Evolutionary conservation across 2,113 vertebrate genomes (phyloP).

Genomic region (Furnarius figulus): DNA sequence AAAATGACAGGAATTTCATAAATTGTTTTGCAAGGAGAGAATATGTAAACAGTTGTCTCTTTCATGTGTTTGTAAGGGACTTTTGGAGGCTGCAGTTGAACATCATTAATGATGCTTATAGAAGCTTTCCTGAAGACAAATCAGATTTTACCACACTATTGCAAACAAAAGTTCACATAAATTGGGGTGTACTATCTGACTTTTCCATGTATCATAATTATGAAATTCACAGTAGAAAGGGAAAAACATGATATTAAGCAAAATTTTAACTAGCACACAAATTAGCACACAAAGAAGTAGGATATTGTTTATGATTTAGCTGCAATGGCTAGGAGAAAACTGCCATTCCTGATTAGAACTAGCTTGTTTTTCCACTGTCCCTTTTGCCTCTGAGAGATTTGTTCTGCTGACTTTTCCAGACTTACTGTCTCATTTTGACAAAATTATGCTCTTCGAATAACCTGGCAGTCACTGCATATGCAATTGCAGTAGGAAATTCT

Average conservation of each 20-base stretch:
- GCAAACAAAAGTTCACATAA: background rate
- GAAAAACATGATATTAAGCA: background rate
- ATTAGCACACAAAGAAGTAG: background rate
- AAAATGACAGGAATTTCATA: constrained; percentile 17
- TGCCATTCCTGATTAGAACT: background rate
- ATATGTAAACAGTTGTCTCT: background rate
- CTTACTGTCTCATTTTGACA: background rate
- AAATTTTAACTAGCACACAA: background rate
- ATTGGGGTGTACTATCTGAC: background rate
- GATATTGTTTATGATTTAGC: background rate
- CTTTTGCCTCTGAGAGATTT: background rate
- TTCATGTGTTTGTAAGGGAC: background rate
- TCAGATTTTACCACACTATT: background rate
- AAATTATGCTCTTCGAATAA: background rate
- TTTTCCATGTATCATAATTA: background rate
- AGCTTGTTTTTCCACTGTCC: background rate
- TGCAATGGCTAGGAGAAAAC: background rate
- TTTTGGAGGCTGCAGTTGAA: background rate
- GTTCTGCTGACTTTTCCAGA: background rate
- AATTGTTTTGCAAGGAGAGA: background rate
- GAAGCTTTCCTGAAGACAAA: background rate
- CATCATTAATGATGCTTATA: background rate
- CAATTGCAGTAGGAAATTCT: background rate
- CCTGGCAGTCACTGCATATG: background rate
- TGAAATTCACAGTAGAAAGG: background rate